Conservation (phyloP, 2,888 invertebrate species). For the Agonopterix arenella region DNA sequence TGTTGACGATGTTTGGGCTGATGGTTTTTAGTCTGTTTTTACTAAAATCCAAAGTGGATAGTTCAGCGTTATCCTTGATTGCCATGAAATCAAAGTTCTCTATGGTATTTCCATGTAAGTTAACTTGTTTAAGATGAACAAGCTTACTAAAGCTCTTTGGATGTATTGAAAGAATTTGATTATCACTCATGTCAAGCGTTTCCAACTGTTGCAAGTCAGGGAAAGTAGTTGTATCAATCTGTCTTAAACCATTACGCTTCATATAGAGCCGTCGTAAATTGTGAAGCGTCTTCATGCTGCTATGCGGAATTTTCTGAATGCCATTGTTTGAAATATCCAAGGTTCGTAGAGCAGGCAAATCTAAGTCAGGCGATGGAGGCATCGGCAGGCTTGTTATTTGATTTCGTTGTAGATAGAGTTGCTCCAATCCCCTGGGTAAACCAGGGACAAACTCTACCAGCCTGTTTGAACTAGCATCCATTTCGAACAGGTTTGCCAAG, state of each 20-base stretch:
- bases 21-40: slow-evolving; percentile 84
- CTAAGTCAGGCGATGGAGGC: slow-evolving; percentile 80
- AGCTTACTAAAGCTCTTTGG: slow-evolving; percentile 80
- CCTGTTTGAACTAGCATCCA: slow-evolving; percentile 85
- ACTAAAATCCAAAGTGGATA: slow-evolving; percentile 84
- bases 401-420: slow-evolving; percentile 83
- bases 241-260: slow-evolving; percentile 83
- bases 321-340: slow-evolving; percentile 86
- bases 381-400: slow-evolving; percentile 81
- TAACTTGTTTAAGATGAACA: slow-evolving; percentile 81
- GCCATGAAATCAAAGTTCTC: slow-evolving; percentile 82
- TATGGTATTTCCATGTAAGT: slow-evolving; percentile 85
- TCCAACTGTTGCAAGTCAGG: slow-evolving; percentile 83
- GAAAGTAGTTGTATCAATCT: slow-evolving; percentile 82
- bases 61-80: slow-evolving; percentile 79
- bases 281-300: slow-evolving; percentile 80
- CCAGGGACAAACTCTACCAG: slow-evolving; percentile 87
- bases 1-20: slow-evolving; percentile 78
- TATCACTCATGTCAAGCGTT: slow-evolving; percentile 84
- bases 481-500: slow-evolving; percentile 84
- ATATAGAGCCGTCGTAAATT: slow-evolving; percentile 83
- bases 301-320: slow-evolving; percentile 81
- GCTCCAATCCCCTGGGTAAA: slow-evolving; percentile 85
- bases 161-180: slow-evolving; percentile 82
- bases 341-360: slow-evolving; percentile 83